Percentiles rank a stretch among this genome's conserved stretches.
phyloP scores from a whole-genome alignment of 2,888 invertebrate genomes.

The Platycheirus rosarum region DNA sequence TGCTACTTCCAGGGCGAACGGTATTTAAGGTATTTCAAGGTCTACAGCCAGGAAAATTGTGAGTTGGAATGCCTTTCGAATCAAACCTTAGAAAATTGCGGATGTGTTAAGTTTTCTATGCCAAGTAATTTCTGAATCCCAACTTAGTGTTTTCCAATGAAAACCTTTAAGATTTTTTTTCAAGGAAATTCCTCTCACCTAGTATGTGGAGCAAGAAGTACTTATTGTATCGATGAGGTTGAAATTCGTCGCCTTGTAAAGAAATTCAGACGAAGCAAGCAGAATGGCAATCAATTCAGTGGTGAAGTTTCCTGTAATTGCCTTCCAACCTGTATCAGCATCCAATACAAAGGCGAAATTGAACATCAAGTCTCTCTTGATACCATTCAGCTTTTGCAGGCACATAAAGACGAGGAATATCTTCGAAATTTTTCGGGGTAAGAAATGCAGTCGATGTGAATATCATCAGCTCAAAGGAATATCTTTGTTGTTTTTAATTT shows the following conservation, averaged over 20 bases:
- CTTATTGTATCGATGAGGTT: neutral
- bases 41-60: slow-evolving; percentile 89
- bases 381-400: neutral
- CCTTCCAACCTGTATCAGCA: neutral
- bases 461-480: too few relatives aligned
- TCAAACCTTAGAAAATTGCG: slow-evolving; percentile 86
- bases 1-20: neutral
- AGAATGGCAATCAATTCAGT: too few relatives aligned
- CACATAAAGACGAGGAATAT: neutral
- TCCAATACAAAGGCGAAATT: neutral
- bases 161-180: slow-evolving; percentile 77
- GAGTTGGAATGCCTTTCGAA: slow-evolving; percentile 89
- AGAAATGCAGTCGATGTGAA: too few relatives aligned
- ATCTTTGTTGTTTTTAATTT: slow-evolving; percentile 84
- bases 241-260: neutral
- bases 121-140: slow-evolving; percentile 80
- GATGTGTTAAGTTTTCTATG: slow-evolving; percentile 88
- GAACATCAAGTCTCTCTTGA: neutral
- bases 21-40: slow-evolving; percentile 85
- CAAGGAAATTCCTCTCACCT: slow-evolving; percentile 80
- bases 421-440: neutral
- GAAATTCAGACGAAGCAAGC: neutral
- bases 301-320: neutral
- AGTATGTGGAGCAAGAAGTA: slow-evolving; percentile 83
- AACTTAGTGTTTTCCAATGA: slow-evolving; percentile 12